Percentiles rank a stretch among this genome's conserved stretches.
Conservation (phyloP, 23 tunicate species). For the Botrylloides violaceus region DNA sequence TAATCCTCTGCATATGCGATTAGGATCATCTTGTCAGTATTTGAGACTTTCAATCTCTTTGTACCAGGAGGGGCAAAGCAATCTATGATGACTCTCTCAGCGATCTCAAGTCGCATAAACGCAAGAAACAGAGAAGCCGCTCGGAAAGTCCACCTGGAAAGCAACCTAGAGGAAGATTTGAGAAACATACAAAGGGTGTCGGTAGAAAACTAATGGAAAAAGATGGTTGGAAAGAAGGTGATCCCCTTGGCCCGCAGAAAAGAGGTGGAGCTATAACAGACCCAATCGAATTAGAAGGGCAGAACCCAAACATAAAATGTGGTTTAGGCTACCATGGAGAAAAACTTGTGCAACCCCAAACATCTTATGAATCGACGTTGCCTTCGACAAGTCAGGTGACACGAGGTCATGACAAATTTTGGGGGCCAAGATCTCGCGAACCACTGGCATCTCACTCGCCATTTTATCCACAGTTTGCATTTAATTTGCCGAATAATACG, state of each 20-base stretch:
- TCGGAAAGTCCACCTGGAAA: slow-evolving; percentile 17
- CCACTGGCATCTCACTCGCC: slow-evolving; percentile 62
- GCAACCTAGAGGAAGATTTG: slow-evolving; percentile 24
- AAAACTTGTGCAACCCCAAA: background rate
- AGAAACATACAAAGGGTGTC: slow-evolving; percentile 48
- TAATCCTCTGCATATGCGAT: too few species aligned
- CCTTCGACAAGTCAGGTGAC: background rate
- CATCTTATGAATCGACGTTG: background rate
- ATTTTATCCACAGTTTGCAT: slow-evolving; percentile 59
- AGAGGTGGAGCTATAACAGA: slow-evolving; percentile 36
- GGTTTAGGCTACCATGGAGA: slow-evolving; percentile 67
- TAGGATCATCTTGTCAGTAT: too few species aligned
- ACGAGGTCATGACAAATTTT: background rate
- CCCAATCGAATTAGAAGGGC: slow-evolving; percentile 66
- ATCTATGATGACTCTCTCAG: slow-evolving; percentile 14
- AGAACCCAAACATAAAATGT: slow-evolving; percentile 16
- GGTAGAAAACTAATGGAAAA: slow-evolving; percentile 52
- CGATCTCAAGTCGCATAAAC: background rate
- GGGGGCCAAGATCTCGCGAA: slow-evolving; percentile 34
- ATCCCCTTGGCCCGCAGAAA: slow-evolving; percentile 29
- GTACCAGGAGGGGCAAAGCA: slow-evolving; percentile 17
- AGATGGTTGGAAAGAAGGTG: slow-evolving; percentile 54
- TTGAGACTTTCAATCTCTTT: background rate
- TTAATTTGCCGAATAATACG: slow-evolving; percentile 19
- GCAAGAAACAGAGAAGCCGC: slow-evolving; percentile 9